These are phyloP conservation scores for Cylas formicarius DNA, from an alignment of 1,140 invertebrate genomes.

Conservation along the genomic window DNA sequence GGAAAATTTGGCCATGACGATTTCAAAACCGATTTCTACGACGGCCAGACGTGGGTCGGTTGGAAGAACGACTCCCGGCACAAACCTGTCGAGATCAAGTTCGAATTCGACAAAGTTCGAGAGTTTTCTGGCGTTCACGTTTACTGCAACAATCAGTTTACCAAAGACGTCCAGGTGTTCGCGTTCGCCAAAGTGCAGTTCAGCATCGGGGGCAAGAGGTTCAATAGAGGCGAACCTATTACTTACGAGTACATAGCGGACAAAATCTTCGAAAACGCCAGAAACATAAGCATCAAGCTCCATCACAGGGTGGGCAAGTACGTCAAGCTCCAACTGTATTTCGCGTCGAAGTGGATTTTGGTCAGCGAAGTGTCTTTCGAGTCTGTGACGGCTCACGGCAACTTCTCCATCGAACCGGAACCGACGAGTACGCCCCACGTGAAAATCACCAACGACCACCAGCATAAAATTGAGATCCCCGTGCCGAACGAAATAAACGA, in stretches of 20 bases:
- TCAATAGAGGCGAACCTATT: slow-evolving; percentile 56
- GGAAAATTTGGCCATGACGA: slow-evolving; percentile 53
- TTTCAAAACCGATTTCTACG: slow-evolving; percentile 62
- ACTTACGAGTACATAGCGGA: slow-evolving; percentile 51
- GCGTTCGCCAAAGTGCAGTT: slow-evolving; percentile 56
- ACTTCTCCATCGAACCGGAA: slow-evolving; percentile 57
- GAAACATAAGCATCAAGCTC: slow-evolving; percentile 65
- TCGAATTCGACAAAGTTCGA: slow-evolving; percentile 80
- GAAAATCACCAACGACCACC: slow-evolving; percentile 44
- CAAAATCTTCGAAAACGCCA: slow-evolving; percentile 55
- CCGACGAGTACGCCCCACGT: slow-evolving; percentile 37
- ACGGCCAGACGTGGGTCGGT: slow-evolving; percentile 78
- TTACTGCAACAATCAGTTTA: slow-evolving; percentile 75
- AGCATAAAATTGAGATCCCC: slow-evolving; percentile 48
- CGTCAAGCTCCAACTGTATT: slow-evolving; percentile 70
- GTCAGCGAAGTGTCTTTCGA: slow-evolving; percentile 80
- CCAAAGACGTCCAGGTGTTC: slow-evolving; percentile 69
- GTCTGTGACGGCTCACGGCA: slow-evolving; percentile 65
- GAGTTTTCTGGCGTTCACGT: slow-evolving; percentile 82
- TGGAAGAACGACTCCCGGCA: slow-evolving; percentile 77
- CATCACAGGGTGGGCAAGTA: slow-evolving; percentile 67
- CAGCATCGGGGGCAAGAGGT: slow-evolving; percentile 60
- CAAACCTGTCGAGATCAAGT: slow-evolving; percentile 66
- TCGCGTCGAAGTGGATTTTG: slow-evolving; percentile 79
- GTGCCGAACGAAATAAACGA: slow-evolving; percentile 64